Conservation (phyloP, 2,888 invertebrate species). For the Megalurothrips usitatus region DNA sequence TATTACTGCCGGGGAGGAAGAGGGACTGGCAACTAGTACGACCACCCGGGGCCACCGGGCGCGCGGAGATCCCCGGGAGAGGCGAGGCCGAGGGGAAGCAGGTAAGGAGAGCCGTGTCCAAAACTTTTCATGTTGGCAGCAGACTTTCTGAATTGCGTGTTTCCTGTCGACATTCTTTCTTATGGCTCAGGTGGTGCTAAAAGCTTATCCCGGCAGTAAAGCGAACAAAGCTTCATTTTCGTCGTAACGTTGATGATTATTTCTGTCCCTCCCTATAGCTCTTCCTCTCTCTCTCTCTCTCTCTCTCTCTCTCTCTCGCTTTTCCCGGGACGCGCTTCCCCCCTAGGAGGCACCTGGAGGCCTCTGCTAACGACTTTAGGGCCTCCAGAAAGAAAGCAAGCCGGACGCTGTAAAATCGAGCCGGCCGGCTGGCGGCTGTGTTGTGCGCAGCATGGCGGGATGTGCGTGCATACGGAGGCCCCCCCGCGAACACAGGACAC, state of each 20-base stretch:
- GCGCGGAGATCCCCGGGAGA: neutral
- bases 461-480: too few species aligned
- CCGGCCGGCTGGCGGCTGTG: too few species aligned
- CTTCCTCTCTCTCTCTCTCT: neutral
- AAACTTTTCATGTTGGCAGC: constrained; percentile 20
- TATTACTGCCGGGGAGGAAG: neutral
- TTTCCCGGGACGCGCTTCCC: too few species aligned
- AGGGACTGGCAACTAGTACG: neutral
- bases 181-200: constrained; percentile 16
- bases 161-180: constrained; percentile 6
- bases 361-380: too few species aligned
- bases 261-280: neutral
- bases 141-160: constrained; percentile 24
- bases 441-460: too few species aligned
- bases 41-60: neutral
- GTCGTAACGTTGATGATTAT: constrained; percentile 17
- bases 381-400: too few species aligned
- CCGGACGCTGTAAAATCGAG: too few species aligned
- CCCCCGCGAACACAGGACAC: too few species aligned
- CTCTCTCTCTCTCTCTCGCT: neutral
- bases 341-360: too few species aligned
- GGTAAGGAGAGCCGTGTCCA: neutral
- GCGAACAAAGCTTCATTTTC: neutral
- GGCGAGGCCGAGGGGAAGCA: neutral
- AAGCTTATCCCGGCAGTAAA: constrained; percentile 6